Evolutionary conservation across 1,140 invertebrate species (phyloP), one percentile per base, ranked within the genome.

Genomic region (Drosophila quadrilineata): DNA sequence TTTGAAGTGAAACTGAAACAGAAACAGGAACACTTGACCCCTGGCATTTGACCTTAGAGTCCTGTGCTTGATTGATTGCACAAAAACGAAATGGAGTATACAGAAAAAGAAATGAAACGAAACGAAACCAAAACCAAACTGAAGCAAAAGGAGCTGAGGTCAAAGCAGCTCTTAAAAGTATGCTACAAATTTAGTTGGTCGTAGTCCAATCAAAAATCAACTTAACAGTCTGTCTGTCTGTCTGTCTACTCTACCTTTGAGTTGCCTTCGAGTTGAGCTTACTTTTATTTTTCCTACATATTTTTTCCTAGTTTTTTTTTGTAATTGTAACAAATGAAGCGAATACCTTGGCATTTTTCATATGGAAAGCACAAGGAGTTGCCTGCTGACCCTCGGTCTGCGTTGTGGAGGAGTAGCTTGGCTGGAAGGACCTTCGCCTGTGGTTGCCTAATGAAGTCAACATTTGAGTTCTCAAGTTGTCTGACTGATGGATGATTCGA

Each of bases 321-420:
- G 59, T 72, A 73, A 73, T 73, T 73, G 70, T 56, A 70, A 64
- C 70, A 73, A 73, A 73, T 73, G 70, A 73, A 73, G 41, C 70
- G 49, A 68, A 26, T 63, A 14, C 50, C 21, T 24, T 14, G 33
- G 45, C 45, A 50, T 49, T 50, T 57, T 53, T 67, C 41, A 62
- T 62, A 53, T 60, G 57, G 40, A 54, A 49, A 48, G 45, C 16
- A 3, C 6, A 53, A 26, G 14, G 14, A 49, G 35, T 41, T 33
- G 17, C 21, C 16, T 21, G 8, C 24, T 9, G 9, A 3, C 19
- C n/a, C 8, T 24, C 3, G 16, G 6, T 33, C 21, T 46, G 28
- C 45, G 6, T 12, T 8, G n/a, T n/a, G n/a, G n/a, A n/a, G n/a
- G n/a, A n/a, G n/a, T n/a, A 4, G 3, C 21, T 38, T 22, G n/a